phyloP scores from a whole-genome alignment of 2,888 invertebrate genomes.

The Leptodirus hochenwartii region DNA sequence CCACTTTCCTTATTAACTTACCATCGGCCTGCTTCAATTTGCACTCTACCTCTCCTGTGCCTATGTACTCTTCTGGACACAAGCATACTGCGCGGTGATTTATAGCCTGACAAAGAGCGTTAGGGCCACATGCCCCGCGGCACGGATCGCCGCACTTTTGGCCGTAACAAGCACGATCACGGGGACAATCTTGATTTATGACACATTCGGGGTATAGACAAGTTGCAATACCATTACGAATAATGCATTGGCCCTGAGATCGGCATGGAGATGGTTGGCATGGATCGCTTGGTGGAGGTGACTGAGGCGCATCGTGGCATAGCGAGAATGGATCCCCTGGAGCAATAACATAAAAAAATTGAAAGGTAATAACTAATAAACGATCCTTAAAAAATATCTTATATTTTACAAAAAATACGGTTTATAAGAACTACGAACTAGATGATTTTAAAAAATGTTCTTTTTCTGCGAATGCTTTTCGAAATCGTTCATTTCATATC shows the following conservation, averaged over 20 bases:
- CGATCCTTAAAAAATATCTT: too few species aligned
- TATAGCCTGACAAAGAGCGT: constrained; percentile 60
- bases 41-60: constrained; percentile 62
- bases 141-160: constrained; percentile 77
- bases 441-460: too few species aligned
- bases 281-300: constrained; percentile 39
- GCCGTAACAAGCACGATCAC: constrained; percentile 61
- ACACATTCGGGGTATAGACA: constrained; percentile 78
- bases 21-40: constrained; percentile 26
- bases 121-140: constrained; percentile 62
- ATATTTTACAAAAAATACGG: too few species aligned
- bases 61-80: constrained; percentile 61
- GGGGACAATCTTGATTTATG: constrained; percentile 73
- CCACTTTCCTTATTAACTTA: too few species aligned
- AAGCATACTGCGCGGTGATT: constrained; percentile 71
- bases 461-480: too few species aligned
- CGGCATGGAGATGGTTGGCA: constrained; percentile 74
- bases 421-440: too few species aligned
- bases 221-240: constrained; percentile 46
- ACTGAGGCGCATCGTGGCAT: constrained; percentile 34
- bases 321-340: constrained; percentile 63
- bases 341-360: constrained; percentile 50
- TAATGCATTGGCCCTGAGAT: constrained; percentile 62
- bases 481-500: too few species aligned
- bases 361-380: too few species aligned